Evolutionary conservation across 2,888 invertebrate species (phyloP).

Genomic region (Drosophila falleni): DNA sequence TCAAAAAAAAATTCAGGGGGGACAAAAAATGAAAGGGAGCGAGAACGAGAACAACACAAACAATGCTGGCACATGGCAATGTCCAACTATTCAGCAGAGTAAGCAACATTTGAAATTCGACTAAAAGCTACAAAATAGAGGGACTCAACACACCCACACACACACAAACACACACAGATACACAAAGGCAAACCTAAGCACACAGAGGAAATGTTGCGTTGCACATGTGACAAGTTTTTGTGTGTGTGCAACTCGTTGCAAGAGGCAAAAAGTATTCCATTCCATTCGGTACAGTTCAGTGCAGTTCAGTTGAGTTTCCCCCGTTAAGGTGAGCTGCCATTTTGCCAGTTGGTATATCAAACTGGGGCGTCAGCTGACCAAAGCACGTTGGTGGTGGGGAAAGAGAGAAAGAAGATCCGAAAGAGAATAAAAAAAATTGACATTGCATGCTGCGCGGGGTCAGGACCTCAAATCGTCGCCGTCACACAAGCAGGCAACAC

Average conservation of each 20-base stretch:
- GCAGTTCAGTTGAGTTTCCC: constrained; percentile 62
- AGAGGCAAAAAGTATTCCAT: constrained; percentile 59
- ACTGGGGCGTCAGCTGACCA: constrained; percentile 55
- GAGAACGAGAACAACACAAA: constrained; percentile 25
- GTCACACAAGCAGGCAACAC: constrained; percentile 57
- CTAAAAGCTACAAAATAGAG: constrained; percentile 56
- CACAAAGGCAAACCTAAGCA: constrained; percentile 35
- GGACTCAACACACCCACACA: constrained; percentile 2
- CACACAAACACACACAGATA: not conserved
- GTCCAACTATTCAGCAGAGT: constrained; percentile 71
- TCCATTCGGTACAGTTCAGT: constrained; percentile 43
- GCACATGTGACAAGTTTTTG: constrained; percentile 78
- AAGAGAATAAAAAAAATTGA: constrained; percentile 22
- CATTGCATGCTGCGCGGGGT: constrained; percentile 59
- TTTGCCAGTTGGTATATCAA: constrained; percentile 77
- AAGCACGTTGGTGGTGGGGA: not conserved
- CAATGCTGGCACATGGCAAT: constrained; percentile 54
- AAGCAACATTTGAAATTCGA: constrained; percentile 81
- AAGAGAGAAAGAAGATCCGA: not conserved
- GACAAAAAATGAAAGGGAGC: not conserved
- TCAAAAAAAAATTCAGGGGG: not conserved
- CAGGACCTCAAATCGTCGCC: constrained; percentile 71
- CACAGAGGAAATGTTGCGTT: constrained; percentile 74
- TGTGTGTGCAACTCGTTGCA: constrained; percentile 35
- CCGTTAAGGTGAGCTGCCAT: constrained; percentile 78